Evolutionary conservation across 2,888 invertebrate genomes (phyloP).

Genomic region (Carcina quercana): DNA sequence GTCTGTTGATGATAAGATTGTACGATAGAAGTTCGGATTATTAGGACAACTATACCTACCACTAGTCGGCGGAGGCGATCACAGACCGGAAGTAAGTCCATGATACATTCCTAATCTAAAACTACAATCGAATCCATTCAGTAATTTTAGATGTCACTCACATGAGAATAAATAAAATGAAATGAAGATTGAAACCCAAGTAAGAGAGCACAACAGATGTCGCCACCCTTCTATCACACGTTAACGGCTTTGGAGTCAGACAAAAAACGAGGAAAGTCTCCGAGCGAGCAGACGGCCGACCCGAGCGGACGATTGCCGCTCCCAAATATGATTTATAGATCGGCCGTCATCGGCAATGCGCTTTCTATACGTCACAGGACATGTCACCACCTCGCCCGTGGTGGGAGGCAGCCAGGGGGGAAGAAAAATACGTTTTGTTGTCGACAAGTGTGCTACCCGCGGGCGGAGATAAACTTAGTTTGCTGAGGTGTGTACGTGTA

Average conservation of each 20-base stretch:
- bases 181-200: conserved; percentile 22
- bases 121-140: no score
- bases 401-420: conserved; percentile 23
- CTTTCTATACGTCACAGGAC: conserved; percentile 60
- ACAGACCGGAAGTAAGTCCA: no score
- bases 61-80: no score
- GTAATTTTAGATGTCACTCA: no score
- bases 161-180: no score
- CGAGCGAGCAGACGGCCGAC: conserved; percentile 49
- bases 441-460: no score
- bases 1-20: no score
- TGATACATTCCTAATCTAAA: no score
- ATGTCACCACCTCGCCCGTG: conserved; percentile 38
- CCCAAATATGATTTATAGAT: conserved; percentile 71
- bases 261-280: conserved; percentile 65
- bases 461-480: neutral
- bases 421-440: conserved; percentile 35
- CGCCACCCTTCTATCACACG: conserved; percentile 53
- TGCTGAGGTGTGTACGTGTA: no score
- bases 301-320: conserved; percentile 54
- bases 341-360: conserved; percentile 65
- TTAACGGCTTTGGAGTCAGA: conserved; percentile 51
- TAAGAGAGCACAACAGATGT: conserved; percentile 40
- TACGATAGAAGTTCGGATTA: no score
- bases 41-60: no score